Evolutionary conservation across 2,797 vertebrate genomes (phyloP).

Genomic region (Acanthornis magna): DNA sequence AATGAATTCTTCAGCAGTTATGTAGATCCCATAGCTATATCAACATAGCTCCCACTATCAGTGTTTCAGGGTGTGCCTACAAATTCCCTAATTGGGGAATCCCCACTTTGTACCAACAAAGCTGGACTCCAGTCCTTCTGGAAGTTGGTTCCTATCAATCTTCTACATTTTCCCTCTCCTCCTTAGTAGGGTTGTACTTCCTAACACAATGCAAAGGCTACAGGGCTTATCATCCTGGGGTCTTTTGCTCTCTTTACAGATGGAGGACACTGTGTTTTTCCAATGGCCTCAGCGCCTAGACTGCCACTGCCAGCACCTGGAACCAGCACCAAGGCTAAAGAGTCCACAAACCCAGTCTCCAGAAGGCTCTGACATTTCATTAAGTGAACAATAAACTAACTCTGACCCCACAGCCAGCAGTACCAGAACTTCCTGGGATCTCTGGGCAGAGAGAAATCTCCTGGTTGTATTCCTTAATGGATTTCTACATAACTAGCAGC

Average conservation of each 20-base stretch:
- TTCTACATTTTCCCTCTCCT: background rate
- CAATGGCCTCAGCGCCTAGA: background rate
- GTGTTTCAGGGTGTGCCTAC: background rate
- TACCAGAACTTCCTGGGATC: background rate
- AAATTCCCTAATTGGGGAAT: background rate
- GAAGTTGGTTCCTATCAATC: background rate
- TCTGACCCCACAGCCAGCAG: no score
- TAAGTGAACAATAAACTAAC: background rate
- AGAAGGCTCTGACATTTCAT: background rate
- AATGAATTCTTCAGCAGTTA: background rate
- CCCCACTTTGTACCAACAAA: background rate
- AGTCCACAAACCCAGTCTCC: background rate
- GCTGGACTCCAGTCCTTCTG: background rate
- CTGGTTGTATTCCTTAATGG: background rate
- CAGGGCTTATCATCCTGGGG: background rate
- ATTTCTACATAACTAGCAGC: background rate
- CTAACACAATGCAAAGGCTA: background rate
- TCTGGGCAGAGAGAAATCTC: background rate
- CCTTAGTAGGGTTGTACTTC: background rate
- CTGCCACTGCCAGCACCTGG: background rate
- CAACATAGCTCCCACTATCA: background rate
- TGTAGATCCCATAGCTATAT: background rate
- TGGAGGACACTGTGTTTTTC: background rate
- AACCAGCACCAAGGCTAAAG: background rate
- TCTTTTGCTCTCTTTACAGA: background rate